Evolutionary conservation across 2,888 invertebrate species (phyloP).

Genomic region (Cancer borealis): DNA sequence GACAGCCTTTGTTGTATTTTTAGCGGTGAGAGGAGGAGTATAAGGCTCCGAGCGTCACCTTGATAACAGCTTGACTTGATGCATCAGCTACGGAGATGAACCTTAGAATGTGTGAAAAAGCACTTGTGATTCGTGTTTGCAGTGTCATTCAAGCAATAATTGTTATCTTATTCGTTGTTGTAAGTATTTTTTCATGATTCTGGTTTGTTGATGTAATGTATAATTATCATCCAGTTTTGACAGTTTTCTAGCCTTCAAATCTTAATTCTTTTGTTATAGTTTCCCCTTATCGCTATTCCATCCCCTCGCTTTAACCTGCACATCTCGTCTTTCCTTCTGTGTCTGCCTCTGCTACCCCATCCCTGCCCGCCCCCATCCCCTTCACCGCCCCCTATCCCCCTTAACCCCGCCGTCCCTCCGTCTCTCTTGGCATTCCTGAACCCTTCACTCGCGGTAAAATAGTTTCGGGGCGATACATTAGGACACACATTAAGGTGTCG

Average conservation of each 20-base stretch:
- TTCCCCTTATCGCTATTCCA: background rate
- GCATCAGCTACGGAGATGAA: background rate
- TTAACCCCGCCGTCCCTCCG: background rate
- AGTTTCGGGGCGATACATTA: constrained; percentile 55
- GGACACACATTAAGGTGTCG: constrained; percentile 63
- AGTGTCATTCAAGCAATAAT: background rate
- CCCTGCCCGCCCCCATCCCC: background rate
- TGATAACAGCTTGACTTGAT: background rate
- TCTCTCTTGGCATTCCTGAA: background rate
- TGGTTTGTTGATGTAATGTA: too few species aligned
- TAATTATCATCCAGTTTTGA: too few species aligned
- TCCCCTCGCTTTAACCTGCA: constrained; percentile 27
- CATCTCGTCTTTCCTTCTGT: constrained; percentile 9
- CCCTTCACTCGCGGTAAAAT: constrained; percentile 48
- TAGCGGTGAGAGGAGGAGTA: background rate
- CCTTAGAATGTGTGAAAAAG: background rate
- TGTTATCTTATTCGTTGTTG: background rate
- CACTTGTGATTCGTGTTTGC: background rate
- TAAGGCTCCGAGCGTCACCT: background rate
- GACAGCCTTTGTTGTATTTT: constrained; percentile 40
- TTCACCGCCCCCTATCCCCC: background rate
- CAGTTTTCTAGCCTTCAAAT: background rate
- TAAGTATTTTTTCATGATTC: background rate
- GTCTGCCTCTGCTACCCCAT: background rate
- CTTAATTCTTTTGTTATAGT: background rate